phyloP scores from a whole-genome alignment of 1,140 invertebrate species.

The Mycetomoellerius zeteki region DNA sequence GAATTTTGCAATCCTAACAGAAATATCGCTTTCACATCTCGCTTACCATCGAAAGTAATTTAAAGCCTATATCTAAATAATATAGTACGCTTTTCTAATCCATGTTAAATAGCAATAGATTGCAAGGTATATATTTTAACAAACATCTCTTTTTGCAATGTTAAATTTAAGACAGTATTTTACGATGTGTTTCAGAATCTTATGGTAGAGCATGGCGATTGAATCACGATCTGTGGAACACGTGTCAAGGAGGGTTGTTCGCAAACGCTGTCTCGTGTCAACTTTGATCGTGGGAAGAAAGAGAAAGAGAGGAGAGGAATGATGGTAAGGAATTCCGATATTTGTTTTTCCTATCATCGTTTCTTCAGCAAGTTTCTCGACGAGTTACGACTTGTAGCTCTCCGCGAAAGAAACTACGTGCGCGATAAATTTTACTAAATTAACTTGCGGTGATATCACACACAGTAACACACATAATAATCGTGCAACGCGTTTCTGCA shows the following conservation, averaged over 20 bases:
- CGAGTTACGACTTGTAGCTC: not conserved
- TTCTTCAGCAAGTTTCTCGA: constrained; percentile 34
- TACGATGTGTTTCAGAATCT: constrained; percentile 29
- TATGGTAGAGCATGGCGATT: not conserved
- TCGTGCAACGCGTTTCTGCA: constrained; percentile 1
- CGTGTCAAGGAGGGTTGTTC: not conserved
- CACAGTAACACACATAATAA: not conserved
- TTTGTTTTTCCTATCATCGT: constrained; percentile 46
- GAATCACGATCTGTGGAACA: not conserved
- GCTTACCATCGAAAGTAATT: not conserved
- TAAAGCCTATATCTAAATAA: not conserved
- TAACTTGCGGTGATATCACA: constrained; percentile 20
- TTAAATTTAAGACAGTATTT: not conserved
- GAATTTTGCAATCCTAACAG: constrained; percentile 85
- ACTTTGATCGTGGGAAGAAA: constrained; percentile 19
- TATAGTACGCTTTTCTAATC: not conserved
- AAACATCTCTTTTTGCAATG: not conserved
- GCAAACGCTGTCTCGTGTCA: not conserved
- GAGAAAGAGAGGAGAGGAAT: not conserved
- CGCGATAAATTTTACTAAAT: constrained; percentile 41
- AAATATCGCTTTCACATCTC: constrained; percentile 36
- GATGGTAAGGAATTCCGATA: constrained; percentile 42
- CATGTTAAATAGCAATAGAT: not conserved
- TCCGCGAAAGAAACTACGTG: not conserved
- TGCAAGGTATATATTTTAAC: not conserved